Evolutionary conservation across 2,113 vertebrate genomes (phyloP).

Genomic region (Alligator mississippiensis): DNA sequence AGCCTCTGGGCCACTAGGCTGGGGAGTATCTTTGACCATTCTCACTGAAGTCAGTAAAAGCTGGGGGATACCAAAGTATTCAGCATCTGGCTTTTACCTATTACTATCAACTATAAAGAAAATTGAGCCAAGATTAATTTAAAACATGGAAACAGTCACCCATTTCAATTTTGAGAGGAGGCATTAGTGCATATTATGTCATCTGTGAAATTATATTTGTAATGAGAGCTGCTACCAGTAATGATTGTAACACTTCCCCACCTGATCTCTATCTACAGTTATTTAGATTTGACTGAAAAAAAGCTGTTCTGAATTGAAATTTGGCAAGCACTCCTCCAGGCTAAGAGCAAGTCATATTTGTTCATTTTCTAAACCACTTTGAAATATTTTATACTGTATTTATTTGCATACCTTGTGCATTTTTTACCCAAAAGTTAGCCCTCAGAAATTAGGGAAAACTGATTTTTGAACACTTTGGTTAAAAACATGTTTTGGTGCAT

Average conservation of each 20-base stretch:
- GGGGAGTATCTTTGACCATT: not conserved
- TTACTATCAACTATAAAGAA: not conserved
- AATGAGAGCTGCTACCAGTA: not conserved
- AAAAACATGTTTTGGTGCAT: no score
- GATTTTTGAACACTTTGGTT: no score
- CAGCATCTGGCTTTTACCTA: not conserved
- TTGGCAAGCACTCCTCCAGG: not conserved
- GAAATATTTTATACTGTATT: not conserved
- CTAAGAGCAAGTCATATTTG: not conserved
- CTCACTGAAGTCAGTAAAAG: not conserved
- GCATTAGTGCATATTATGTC: not conserved
- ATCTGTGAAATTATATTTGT: not conserved
- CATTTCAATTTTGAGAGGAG: not conserved
- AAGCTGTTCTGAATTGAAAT: not conserved
- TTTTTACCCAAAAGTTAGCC: no score
- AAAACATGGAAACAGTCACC: not conserved
- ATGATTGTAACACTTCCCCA: not conserved
- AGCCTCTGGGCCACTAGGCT: no score
- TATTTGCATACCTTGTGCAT: no score
- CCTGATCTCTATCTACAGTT: not conserved
- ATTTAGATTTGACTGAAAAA: not conserved
- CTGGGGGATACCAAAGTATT: not conserved
- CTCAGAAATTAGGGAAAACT: no score
- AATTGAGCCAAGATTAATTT: not conserved
- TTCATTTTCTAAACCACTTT: not conserved